Evolutionary conservation across 1,140 invertebrate species (phyloP), one percentile per base, ranked within the genome.

Genomic region (Pseudomyrmex flavicornis): DNA sequence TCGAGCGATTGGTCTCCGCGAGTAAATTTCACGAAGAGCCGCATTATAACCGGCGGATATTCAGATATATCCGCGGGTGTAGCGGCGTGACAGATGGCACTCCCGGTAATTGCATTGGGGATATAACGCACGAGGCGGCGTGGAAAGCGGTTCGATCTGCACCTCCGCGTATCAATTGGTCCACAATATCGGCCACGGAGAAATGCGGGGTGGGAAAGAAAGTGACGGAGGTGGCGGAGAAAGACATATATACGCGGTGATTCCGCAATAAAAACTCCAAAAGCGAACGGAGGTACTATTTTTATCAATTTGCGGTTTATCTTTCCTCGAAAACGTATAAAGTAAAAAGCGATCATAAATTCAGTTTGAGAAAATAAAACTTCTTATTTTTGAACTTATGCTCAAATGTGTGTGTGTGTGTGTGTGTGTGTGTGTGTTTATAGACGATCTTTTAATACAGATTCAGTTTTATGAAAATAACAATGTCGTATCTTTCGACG

Each of bases 101-200:
- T 82, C 82, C 82, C 86, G 84, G 85, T 91, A 91, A 91, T 91
- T 91, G 90, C 90, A 90, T 90, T 83, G 88, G 90, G 89, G 76
- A 80, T 80, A 91, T 91, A 90, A 85, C 82, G 84, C 86, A 79
- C 79, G 82, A 85, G 75, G 76, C 86, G 82, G 52, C 62, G 84
- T 82, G 87, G 85, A 87, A 90, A 90, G 88, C 65, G 86, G 75
- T 88, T 90, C 83, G 89, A 88, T 89, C 89, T 88, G 85, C 86
- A 83, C 77, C 83, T 82, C 76, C 72, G 58, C 85, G 84, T 85
- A 72, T 75, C 88, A 88, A 89, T 88, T 88, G 86, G 82, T 88
- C 48, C 69, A 58, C 82, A 70, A 88, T 22, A 69, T 46, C 62
- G 58, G 74, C 4, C 17, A 50, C 20, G 76, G 76, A 70, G 76